Conservation (phyloP, 2,888 invertebrate genomes). For the Epirrhoe tristata region DNA sequence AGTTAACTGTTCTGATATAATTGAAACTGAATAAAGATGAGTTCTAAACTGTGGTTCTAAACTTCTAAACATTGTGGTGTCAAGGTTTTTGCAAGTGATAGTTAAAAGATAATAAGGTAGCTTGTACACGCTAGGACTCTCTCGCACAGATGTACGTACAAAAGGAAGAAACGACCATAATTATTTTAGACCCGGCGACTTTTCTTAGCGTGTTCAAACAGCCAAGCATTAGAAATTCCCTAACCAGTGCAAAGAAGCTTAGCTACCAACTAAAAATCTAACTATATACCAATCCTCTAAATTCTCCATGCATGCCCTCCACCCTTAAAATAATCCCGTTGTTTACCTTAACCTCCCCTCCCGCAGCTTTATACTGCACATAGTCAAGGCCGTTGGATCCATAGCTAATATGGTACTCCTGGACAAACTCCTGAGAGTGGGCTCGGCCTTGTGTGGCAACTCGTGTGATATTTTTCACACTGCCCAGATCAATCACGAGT, state of each 20-base stretch:
- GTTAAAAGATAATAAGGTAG: background rate
- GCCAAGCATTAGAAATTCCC: constrained; percentile 25
- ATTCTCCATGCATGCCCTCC: constrained; percentile 32
- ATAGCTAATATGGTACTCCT: constrained; percentile 97
- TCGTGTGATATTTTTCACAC: constrained; percentile 94
- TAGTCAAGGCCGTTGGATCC: constrained; percentile 96
- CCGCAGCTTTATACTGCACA: constrained; percentile 94
- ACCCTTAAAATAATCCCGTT: constrained; percentile 5
- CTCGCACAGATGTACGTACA: no score
- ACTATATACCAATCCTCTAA: constrained; percentile 27
- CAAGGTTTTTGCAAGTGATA: background rate
- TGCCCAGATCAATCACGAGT: constrained; percentile 95
- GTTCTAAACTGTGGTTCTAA: no score
- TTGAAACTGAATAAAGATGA: no score
- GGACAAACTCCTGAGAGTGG: constrained; percentile 95
- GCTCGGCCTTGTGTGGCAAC: constrained; percentile 96
- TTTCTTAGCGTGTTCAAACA: no score
- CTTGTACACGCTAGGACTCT: no score
- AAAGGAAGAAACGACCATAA: no score
- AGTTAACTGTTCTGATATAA: no score
- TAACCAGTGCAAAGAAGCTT: constrained; percentile 30
- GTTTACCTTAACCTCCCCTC: constrained; percentile 95
- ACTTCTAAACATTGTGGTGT: no score
- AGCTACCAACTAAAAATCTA: background rate
- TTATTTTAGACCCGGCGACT: no score